These are phyloP conservation scores for Anoncus sp. DNA, from an alignment of 2,888 invertebrate genomes.

Conservation along the genomic window DNA sequence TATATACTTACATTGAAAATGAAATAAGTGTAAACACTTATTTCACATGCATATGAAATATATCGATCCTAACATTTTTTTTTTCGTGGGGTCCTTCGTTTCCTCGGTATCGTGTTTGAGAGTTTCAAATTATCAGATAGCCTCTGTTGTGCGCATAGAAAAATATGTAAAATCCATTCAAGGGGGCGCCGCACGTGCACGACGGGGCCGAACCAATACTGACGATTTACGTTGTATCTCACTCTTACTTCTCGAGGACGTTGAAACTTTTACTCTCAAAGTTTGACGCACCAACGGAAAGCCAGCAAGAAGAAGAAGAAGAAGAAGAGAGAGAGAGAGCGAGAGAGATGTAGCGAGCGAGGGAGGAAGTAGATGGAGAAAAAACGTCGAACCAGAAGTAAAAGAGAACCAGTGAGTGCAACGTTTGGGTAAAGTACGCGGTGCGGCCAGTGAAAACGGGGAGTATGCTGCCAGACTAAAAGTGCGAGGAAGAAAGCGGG, in stretches of 20 bases:
- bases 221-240: conserved; percentile 13
- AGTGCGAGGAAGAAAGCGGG: background rate
- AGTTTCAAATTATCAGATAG: background rate
- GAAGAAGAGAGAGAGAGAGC: conserved; percentile 2
- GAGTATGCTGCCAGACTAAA: conserved; percentile 34
- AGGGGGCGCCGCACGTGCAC: no score
- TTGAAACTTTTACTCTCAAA: conserved; percentile 38
- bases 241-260: conserved; percentile 19
- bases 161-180: conserved; percentile 15
- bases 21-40: no score
- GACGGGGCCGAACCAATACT: conserved; percentile 2
- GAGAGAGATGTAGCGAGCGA: conserved; percentile 3
- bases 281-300: conserved; percentile 32
- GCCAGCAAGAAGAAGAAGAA: no score
- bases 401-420: conserved; percentile 33
- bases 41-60: no score
- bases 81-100: no score
- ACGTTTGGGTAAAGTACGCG: conserved; percentile 11
- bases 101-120: no score
- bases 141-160: background rate
- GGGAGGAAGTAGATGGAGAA: conserved; percentile 8
- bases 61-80: no score
- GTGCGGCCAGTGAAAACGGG: conserved; percentile 44
- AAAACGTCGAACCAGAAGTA: conserved; percentile 28
- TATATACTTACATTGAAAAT: no score